phyloP scores from a whole-genome alignment of 2,888 invertebrate species.

The Tinea trinotella region DNA sequence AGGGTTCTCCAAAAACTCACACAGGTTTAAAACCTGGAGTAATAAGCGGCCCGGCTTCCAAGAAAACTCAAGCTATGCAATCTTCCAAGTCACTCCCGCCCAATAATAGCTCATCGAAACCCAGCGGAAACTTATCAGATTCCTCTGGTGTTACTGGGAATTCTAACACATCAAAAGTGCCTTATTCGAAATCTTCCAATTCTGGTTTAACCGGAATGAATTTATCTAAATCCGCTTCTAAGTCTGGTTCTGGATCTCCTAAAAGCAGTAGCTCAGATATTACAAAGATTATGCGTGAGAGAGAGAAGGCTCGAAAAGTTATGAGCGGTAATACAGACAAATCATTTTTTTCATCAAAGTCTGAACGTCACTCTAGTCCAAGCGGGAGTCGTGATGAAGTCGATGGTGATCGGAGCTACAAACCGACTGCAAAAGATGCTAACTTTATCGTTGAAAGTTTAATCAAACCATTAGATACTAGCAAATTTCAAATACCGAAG shows the following conservation, averaged over 20 bases:
- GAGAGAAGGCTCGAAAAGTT: slow-evolving; percentile 74
- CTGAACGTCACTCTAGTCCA: slow-evolving; percentile 78
- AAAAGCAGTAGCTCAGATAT: slow-evolving; percentile 74
- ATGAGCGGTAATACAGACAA: slow-evolving; percentile 72
- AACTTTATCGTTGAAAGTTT: slow-evolving; percentile 80
- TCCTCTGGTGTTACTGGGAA: slow-evolving; percentile 37
- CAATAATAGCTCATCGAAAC: slow-evolving; percentile 51
- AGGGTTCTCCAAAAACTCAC: slow-evolving; percentile 84
- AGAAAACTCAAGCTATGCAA: slow-evolving; percentile 79
- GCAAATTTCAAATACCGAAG: slow-evolving; percentile 91
- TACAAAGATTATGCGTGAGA: slow-evolving; percentile 68
- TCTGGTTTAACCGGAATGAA: slow-evolving; percentile 55
- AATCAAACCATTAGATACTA: slow-evolving; percentile 83
- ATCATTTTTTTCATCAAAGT: slow-evolving; percentile 75
- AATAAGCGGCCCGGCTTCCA: slow-evolving; percentile 88
- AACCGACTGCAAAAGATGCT: slow-evolving; percentile 74
- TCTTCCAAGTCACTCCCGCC: slow-evolving; percentile 48
- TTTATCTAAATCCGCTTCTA: slow-evolving; percentile 59
- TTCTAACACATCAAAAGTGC: slow-evolving; percentile 52
- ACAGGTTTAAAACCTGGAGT: slow-evolving; percentile 90
- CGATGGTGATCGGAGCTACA: slow-evolving; percentile 75
- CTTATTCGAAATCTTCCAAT: slow-evolving; percentile 62
- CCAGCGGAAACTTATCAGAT: slow-evolving; percentile 53
- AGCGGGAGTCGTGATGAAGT: slow-evolving; percentile 76
- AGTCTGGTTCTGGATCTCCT: slow-evolving; percentile 73